Conservation (phyloP, 2,888 invertebrate species). For the Rhaphigaster nebulosa region DNA sequence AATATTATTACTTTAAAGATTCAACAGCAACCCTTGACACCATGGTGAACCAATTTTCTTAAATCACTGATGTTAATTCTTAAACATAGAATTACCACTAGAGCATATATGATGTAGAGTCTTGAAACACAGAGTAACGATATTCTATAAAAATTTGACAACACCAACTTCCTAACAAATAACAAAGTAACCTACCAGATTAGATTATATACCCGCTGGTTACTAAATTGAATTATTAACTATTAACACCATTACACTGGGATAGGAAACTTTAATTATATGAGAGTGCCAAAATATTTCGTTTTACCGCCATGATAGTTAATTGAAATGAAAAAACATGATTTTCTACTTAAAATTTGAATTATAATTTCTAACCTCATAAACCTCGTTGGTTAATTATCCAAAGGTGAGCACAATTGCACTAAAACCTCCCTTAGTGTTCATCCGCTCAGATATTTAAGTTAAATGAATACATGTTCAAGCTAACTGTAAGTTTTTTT, state of each 20-base stretch:
- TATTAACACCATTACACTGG: background rate
- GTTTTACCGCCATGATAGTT: background rate
- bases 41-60: conserved; percentile 71
- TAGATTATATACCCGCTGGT: background rate
- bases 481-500: background rate
- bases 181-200: conserved; percentile 8
- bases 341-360: background rate
- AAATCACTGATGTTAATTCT: background rate
- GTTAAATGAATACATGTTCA: background rate
- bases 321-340: background rate
- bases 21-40: conserved; percentile 83
- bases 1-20: conserved; percentile 76
- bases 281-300: background rate
- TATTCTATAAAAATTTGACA: background rate
- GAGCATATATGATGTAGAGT: background rate
- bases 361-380: background rate
- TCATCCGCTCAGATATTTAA: background rate
- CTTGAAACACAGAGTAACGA: background rate
- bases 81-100: background rate
- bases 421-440: no score
- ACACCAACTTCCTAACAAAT: conserved; percentile 20
- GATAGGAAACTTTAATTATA: background rate
- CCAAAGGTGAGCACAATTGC: no score
- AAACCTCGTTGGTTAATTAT: background rate
- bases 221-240: background rate